Percentiles rank a stretch among this genome's conserved stretches.
These are phyloP conservation scores for Rhipidura dahli DNA, from an alignment of 2,113 vertebrate species.

Conservation along the genomic window DNA sequence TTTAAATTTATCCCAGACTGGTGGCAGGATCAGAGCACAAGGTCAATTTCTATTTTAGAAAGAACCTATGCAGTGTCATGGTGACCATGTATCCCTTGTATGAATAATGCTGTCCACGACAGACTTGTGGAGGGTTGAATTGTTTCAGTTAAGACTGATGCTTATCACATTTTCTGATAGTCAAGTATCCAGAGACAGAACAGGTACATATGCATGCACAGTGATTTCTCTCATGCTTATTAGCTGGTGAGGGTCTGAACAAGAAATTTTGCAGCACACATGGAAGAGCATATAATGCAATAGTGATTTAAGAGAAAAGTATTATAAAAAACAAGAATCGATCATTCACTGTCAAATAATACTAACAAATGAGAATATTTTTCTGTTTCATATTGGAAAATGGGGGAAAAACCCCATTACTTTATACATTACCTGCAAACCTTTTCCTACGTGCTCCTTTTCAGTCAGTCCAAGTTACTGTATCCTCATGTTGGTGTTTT, in stretches of 20 bases:
- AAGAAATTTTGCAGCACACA: neutral
- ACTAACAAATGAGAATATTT: neutral
- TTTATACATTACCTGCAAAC: neutral
- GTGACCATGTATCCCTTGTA: neutral
- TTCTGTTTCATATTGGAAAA: neutral
- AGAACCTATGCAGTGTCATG: neutral
- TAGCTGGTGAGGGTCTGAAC: neutral
- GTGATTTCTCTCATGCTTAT: neutral
- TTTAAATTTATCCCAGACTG: neutral
- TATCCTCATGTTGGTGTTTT: neutral
- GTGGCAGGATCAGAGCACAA: neutral
- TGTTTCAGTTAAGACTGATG: neutral
- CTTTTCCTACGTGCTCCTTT: neutral
- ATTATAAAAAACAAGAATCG: neutral
- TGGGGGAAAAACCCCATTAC: rapidly evolving
- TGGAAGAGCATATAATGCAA: neutral
- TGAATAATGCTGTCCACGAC: neutral
- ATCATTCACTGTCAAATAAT: neutral
- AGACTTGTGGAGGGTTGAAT: neutral
- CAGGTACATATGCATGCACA: neutral
- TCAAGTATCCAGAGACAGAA: no score
- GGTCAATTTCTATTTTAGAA: neutral
- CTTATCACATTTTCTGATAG: neutral
- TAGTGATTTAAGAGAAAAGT: neutral
- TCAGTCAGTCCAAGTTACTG: neutral